These are phyloP conservation scores for Drosophila aff. DNA, from an alignment of 1,140 invertebrate genomes.

Conservation along the genomic window DNA sequence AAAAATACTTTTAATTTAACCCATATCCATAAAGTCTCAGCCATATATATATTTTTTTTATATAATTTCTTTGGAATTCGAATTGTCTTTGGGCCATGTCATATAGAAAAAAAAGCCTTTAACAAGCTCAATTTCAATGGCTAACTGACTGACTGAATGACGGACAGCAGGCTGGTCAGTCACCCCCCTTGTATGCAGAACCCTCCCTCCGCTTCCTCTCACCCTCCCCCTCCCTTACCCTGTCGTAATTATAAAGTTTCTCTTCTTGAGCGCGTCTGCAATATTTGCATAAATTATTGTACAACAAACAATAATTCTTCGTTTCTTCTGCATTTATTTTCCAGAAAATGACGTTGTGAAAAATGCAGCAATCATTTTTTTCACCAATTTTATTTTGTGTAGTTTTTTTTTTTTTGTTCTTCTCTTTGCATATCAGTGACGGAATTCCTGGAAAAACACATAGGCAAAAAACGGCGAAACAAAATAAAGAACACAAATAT, in stretches of 20 bases:
- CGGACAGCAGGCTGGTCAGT: conserved; percentile 39
- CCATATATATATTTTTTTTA: not conserved
- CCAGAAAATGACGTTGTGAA: conserved; percentile 79
- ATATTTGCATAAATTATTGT: conserved; percentile 81
- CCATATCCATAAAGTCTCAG: not conserved
- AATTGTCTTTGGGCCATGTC: not conserved
- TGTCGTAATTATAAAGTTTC: conserved; percentile 41
- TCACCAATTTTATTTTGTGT: conserved; percentile 44
- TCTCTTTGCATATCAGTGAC: conserved; percentile 67
- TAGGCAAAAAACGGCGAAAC: conserved; percentile 54
- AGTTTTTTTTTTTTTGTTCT: conserved; percentile 24
- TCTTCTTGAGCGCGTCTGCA: conserved; percentile 70
- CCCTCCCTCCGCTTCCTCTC: not conserved
- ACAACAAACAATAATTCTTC: conserved; percentile 72
- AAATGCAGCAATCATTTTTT: conserved; percentile 74
- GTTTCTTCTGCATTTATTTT: conserved; percentile 62
- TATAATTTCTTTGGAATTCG: not conserved
- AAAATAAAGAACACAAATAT: conserved; percentile 22
- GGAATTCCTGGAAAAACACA: conserved; percentile 80
- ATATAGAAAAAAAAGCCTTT: conserved; percentile 4
- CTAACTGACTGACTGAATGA: conserved; percentile 40
- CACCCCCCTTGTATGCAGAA: not conserved
- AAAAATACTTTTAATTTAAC: not conserved
- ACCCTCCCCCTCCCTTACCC: not conserved
- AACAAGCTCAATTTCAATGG: conserved; percentile 21